These are phyloP conservation scores for Bradypodion pumilum DNA, from an alignment of 2,797 vertebrate genomes.

Conservation along the genomic window DNA sequence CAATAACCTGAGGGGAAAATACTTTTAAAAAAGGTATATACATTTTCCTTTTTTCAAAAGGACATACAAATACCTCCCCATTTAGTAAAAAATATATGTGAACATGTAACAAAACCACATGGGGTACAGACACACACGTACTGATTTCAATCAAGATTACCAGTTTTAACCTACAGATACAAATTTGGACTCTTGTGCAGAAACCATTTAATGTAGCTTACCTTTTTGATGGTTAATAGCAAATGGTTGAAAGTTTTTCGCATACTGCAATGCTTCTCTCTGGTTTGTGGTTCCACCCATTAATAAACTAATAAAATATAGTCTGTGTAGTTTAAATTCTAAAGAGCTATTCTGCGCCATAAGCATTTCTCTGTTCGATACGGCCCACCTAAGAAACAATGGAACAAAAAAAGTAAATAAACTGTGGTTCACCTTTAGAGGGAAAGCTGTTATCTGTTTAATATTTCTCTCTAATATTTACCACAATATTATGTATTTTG, in stretches of 20 bases:
- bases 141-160: not conserved
- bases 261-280: slow-evolving; percentile 84
- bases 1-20: not conserved
- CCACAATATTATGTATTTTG: not conserved
- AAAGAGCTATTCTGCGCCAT: slow-evolving; percentile 86
- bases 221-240: slow-evolving; percentile 87
- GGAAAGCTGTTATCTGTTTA: slow-evolving; percentile 2
- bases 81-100: not conserved
- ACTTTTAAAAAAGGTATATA: not conserved
- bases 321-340: slow-evolving; percentile 84
- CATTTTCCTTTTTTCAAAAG: not conserved
- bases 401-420: not conserved
- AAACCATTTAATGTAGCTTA: slow-evolving; percentile 45
- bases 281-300: slow-evolving; percentile 86
- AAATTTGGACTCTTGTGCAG: not conserved
- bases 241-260: slow-evolving; percentile 85
- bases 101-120: not conserved
- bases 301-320: slow-evolving; percentile 86
- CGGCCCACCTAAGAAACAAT: slow-evolving; percentile 78
- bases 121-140: not conserved
- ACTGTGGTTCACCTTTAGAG: not conserved
- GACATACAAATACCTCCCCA: not conserved
- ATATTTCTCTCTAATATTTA: slow-evolving; percentile 15
- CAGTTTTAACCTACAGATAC: not conserved
- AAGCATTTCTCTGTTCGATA: slow-evolving; percentile 86